A percentile compares a stretch with the other conserved stretches of the same genome.
Evolutionary conservation across 1,140 invertebrate genomes (phyloP).

Genomic region (Paralvinella palmiformis): DNA sequence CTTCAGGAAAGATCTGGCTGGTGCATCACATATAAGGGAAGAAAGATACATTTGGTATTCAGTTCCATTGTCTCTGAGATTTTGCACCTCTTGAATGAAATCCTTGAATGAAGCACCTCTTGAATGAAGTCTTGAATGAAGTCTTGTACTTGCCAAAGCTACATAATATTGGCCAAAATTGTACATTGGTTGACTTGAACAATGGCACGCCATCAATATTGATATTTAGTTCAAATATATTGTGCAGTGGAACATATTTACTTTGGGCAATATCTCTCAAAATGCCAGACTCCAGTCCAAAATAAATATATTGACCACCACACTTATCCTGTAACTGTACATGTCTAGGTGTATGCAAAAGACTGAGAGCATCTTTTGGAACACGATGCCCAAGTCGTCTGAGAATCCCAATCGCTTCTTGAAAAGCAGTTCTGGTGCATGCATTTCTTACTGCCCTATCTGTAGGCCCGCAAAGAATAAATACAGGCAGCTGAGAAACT

Average conservation of each 20-base stretch:
- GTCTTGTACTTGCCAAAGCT: background rate
- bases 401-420: background rate
- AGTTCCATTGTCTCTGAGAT: background rate
- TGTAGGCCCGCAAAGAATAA: too few species aligned
- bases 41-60: background rate
- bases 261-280: background rate
- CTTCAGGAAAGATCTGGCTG: slow-evolving; percentile 5
- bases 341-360: background rate
- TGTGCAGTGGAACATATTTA: background rate
- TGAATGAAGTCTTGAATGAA: background rate
- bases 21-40: background rate
- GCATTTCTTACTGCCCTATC: background rate
- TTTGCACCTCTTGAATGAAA: background rate
- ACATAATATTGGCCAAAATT: too few species aligned
- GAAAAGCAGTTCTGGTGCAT: background rate
- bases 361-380: background rate
- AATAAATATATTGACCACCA: background rate
- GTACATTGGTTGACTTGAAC: too few species aligned
- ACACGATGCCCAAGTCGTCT: background rate
- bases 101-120: background rate
- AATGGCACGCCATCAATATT: background rate
- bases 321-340: too few species aligned
- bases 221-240: background rate
- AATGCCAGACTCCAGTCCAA: background rate
- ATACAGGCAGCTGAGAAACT: too few species aligned